phyloP scores from a whole-genome alignment of 2,797 vertebrate genomes.

The Emydoidea blandingii region DNA sequence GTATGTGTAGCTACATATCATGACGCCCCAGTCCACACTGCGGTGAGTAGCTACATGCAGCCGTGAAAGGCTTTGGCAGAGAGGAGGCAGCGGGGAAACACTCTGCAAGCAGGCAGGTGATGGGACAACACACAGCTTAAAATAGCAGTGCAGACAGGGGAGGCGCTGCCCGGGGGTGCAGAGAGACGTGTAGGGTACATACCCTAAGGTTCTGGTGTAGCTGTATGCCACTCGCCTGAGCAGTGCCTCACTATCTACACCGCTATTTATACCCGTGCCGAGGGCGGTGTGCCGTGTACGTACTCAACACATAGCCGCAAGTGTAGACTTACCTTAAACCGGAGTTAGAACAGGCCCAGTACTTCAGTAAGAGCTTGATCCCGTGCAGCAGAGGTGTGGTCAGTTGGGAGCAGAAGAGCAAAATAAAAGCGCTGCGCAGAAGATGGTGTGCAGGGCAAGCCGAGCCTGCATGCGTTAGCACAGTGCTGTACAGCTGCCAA shows the following conservation, averaged over 20 bases:
- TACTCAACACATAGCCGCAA: background rate
- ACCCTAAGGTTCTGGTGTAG: background rate
- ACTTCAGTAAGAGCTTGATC: background rate
- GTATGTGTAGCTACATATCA: background rate
- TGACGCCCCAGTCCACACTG: background rate
- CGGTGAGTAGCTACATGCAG: no score
- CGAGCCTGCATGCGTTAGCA: background rate
- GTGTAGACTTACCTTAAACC: background rate
- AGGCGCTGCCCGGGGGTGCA: background rate
- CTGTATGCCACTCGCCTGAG: no score
- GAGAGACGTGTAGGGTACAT: background rate
- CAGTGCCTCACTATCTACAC: no score
- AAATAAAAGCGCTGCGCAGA: background rate
- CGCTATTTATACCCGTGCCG: background rate
- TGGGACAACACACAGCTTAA: no score
- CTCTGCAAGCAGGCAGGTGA: background rate
- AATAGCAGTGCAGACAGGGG: background rate
- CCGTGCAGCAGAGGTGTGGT: background rate
- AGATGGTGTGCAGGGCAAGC: background rate
- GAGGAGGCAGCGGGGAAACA: background rate
- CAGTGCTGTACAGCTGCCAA: background rate
- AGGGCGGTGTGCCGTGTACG: background rate
- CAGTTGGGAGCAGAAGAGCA: background rate
- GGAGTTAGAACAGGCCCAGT: background rate
- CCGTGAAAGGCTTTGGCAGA: background rate